Percentiles rank a stretch among this genome's conserved stretches.
phyloP scores from a whole-genome alignment of 2,888 invertebrate genomes.

The Junonia oenone region DNA sequence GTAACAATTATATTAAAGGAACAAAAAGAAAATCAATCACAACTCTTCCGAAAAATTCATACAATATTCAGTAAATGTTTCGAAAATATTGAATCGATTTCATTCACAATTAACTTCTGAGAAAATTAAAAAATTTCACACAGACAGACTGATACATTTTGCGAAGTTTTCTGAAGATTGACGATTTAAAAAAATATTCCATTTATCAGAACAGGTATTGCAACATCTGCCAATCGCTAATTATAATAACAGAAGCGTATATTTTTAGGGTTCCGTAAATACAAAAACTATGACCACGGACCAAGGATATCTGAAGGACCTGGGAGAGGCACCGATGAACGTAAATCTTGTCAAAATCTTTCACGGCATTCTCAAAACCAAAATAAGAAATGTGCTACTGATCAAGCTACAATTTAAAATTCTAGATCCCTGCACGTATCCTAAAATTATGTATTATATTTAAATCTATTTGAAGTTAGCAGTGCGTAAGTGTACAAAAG shows the following conservation, averaged over 20 bases:
- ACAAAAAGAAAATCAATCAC: neutral
- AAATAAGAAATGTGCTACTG: too few relatives aligned
- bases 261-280: neutral
- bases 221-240: constrained; percentile 1
- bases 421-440: too few relatives aligned
- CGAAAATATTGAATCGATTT: neutral
- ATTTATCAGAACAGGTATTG: neutral
- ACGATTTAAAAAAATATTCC: neutral
- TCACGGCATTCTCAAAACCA: too few relatives aligned
- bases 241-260: constrained; percentile 3
- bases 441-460: too few relatives aligned
- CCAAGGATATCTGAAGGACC: too few relatives aligned
- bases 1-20: neutral
- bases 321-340: too few relatives aligned
- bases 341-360: too few relatives aligned
- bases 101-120: neutral
- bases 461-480: too few relatives aligned
- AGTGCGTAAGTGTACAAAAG: too few relatives aligned
- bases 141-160: neutral
- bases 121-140: neutral
- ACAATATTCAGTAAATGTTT: neutral
- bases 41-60: neutral
- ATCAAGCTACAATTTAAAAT: too few relatives aligned
- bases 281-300: too few relatives aligned
- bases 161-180: neutral